phyloP scores from a whole-genome alignment of 2,888 invertebrate species.

The Drosophila pseudotakahashii region DNA sequence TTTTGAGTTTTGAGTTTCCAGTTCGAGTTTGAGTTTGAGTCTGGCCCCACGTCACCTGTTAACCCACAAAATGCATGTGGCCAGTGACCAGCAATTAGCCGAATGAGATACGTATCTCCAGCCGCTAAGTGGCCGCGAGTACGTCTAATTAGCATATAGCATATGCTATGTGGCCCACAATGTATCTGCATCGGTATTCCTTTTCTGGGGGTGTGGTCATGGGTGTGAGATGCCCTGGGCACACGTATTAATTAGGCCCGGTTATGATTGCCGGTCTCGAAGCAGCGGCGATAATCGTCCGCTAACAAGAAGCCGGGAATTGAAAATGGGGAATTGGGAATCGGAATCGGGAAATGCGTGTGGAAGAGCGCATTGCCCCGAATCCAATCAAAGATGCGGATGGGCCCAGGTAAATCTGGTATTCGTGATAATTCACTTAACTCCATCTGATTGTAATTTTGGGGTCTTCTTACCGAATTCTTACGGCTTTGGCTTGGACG shows the following conservation, averaged over 20 bases:
- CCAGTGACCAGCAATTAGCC: constrained; percentile 75
- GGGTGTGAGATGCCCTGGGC: constrained; percentile 38
- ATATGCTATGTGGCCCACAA: constrained; percentile 44
- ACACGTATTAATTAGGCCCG: constrained; percentile 45
- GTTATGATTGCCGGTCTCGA: constrained; percentile 35
- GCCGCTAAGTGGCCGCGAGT: constrained; percentile 40
- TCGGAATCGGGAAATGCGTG: constrained; percentile 26
- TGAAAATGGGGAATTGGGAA: constrained; percentile 7
- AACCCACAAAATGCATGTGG: constrained; percentile 63
- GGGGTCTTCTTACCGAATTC: constrained; percentile 14
- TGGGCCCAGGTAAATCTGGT: neutral
- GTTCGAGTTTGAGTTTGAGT: neutral
- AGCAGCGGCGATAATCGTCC: constrained; percentile 38
- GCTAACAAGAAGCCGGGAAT: constrained; percentile 37
- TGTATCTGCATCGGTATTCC: constrained; percentile 13
- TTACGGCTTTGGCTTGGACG: neutral
- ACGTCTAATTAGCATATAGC: constrained; percentile 71
- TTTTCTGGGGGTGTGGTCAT: constrained; percentile 14
- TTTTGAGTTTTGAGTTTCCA: neutral
- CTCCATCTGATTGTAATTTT: constrained; percentile 16
- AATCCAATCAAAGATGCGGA: constrained; percentile 11
- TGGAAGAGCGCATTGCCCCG: constrained; percentile 9
- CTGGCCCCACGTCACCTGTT: constrained; percentile 63
- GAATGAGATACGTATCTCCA: constrained; percentile 55
- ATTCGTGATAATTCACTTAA: constrained; percentile 28